Evolutionary conservation across 2,113 vertebrate species (phyloP), one percentile per base, ranked within the genome.

Genomic region (Neoarius graeffei): DNA sequence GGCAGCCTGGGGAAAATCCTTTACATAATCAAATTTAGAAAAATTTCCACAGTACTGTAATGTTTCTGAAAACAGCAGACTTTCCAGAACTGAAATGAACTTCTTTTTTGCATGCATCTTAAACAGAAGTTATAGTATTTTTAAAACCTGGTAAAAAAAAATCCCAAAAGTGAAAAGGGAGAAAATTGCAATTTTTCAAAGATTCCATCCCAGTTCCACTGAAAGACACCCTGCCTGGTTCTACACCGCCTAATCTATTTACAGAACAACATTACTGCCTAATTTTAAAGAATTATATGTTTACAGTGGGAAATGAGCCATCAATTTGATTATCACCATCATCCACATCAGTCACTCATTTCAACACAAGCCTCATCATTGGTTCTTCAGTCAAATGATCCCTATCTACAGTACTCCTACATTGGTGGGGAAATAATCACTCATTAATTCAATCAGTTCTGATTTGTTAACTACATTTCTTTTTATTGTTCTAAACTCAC

Each of bases 181-280:
- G 25, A 79, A 79, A 79, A 15, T 14, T n/a, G 50, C 74, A 56
- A 42, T 42, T 42, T 42, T 15, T 4, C 0, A 17, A 54, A 17
- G 13, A 80, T 15, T 80, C 27, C 76, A 56, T 14, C n/a, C 7
- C n/a, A 27, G 50, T 80, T 56, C 76, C 76, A 56, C 25, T 8
- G 52, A 77, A 74, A 74, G 30, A 71, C 17, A 5, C 3, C 19
- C 35, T 11, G 50, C 13, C 23, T n/a, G 15, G 13, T 11, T 77
- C 17, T 57, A 0, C 17, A 80, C 25, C 14, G 15, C 27, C 56
- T 80, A 13, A 56, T 23, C 48, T 79, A n/a, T 15, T 7, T 1
- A 14, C 14, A 54, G 52, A 79, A 57, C 25, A 80, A 80, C 76
- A 80, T 80, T 80, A 80, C 76, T 77, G 74, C 5, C 48, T n/a